phyloP scores from a whole-genome alignment of 2,113 vertebrate genomes.

The Bufo bufo region DNA sequence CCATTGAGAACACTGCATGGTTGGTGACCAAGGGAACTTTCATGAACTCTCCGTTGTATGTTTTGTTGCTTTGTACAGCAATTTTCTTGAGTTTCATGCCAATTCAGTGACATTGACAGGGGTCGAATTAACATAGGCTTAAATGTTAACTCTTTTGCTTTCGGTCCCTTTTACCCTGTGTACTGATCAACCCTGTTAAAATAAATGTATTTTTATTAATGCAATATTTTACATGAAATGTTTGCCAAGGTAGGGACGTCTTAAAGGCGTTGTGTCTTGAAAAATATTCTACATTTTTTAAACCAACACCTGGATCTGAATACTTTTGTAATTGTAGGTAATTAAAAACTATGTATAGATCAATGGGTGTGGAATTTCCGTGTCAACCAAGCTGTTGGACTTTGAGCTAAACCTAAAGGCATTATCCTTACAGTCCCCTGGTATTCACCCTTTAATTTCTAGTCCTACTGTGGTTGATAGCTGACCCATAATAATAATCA shows the following conservation, averaged over 20 bases:
- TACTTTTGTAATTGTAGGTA: no score
- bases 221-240: neutral
- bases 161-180: neutral
- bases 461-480: no score
- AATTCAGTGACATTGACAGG: constrained; percentile 39
- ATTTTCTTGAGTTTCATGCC: constrained; percentile 35
- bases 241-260: neutral
- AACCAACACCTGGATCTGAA: no score
- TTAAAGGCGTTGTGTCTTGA: no score
- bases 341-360: no score
- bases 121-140: constrained; percentile 44
- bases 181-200: neutral
- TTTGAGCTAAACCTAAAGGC: no score
- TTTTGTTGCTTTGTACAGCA: constrained; percentile 34
- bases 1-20: constrained; percentile 54
- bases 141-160: constrained; percentile 32
- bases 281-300: no score
- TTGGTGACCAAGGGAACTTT: constrained; percentile 48
- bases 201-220: neutral
- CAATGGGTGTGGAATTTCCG: no score
- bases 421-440: no score
- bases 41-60: constrained; percentile 34
- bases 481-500: no score
- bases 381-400: no score
- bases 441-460: no score